Evolutionary conservation across 2,888 invertebrate species (phyloP).

Genomic region (Dryobotodes eremita): DNA sequence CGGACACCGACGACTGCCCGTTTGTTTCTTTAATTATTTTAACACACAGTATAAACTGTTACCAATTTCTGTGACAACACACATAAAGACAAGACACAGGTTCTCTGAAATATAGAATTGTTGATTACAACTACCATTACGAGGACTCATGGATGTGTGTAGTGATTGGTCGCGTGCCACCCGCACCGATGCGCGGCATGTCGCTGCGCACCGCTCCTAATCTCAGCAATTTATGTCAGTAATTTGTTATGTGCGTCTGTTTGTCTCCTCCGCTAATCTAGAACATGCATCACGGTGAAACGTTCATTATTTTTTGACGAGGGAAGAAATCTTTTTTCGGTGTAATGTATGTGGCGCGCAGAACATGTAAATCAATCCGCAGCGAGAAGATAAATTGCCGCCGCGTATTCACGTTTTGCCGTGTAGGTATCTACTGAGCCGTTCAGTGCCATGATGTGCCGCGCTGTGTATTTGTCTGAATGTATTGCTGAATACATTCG

Average conservation of each 20-base stretch:
- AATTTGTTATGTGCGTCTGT: slow-evolving; percentile 61
- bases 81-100: not conserved
- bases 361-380: slow-evolving; percentile 55
- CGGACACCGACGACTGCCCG: not conserved
- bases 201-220: slow-evolving; percentile 39
- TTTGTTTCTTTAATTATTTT: not conserved
- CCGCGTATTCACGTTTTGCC: not conserved
- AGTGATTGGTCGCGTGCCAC: slow-evolving; percentile 19
- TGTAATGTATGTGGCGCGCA: slow-evolving; percentile 37
- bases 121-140: not conserved
- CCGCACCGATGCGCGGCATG: not conserved
- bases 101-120: not conserved
- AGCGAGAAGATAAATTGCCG: slow-evolving; percentile 24
- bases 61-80: not conserved
- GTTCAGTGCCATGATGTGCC: not conserved
- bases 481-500: not conserved
- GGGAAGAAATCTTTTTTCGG: slow-evolving; percentile 35
- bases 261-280: slow-evolving; percentile 61
- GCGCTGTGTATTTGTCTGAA: no score
- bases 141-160: not conserved
- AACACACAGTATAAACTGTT: not conserved
- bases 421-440: not conserved
- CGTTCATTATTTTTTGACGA: slow-evolving; percentile 60
- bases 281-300: slow-evolving; percentile 57
- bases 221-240: slow-evolving; percentile 62